phyloP scores from a whole-genome alignment of 2,113 vertebrate genomes.

The Rhodinocichla rosea region DNA sequence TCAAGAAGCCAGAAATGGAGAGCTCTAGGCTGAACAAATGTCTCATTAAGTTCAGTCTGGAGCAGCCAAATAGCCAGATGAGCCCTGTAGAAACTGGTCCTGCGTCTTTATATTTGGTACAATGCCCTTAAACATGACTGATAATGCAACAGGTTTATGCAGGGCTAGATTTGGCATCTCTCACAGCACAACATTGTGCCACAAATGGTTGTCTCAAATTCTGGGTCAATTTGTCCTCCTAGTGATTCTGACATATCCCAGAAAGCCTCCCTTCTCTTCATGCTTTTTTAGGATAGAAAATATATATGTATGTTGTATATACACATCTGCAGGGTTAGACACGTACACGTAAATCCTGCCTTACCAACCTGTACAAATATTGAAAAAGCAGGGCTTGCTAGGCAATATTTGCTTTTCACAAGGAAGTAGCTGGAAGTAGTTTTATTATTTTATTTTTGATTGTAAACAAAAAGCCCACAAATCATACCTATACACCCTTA shows the following conservation, averaged over 20 bases:
- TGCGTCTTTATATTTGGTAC: not conserved
- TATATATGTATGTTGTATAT: not conserved
- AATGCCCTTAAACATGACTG: not conserved
- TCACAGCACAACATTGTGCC: not conserved
- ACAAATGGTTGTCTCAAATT: not conserved
- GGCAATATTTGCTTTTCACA: not conserved
- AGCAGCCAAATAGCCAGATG: not conserved
- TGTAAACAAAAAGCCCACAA: not conserved
- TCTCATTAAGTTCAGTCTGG: not conserved
- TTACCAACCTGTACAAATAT: not conserved
- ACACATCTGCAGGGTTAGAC: not conserved
- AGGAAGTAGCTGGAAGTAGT: not conserved
- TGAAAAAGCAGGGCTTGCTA: not conserved
- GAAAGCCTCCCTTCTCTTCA: not conserved
- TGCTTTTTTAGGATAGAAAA: not conserved
- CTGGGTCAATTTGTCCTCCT: not conserved
- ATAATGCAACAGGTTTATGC: not conserved
- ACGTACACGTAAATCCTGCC: not conserved
- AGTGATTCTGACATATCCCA: not conserved
- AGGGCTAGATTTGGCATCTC: not conserved
- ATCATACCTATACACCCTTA: not conserved
- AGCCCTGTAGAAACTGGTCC: not conserved
- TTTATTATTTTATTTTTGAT: not conserved
- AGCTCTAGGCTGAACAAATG: not conserved
- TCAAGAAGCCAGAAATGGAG: not conserved